phyloP scores from a whole-genome alignment of 2,888 invertebrate genomes.

The Nemurella pictetii region DNA sequence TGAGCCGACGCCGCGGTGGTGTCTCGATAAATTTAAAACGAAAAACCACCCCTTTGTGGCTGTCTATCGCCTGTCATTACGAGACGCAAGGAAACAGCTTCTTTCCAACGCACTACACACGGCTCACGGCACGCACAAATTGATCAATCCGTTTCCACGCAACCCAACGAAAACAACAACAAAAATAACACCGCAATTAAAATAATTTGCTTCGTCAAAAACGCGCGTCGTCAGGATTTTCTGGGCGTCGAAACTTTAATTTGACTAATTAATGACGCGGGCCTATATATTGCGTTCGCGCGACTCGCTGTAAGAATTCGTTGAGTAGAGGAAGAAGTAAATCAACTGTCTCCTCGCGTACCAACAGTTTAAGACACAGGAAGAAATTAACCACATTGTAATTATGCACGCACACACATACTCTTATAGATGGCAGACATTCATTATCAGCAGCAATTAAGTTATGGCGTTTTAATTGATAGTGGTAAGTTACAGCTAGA shows the following conservation, averaged over 20 bases:
- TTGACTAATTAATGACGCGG: not conserved
- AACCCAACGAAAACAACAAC: not conserved
- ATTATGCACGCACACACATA: slow-evolving; percentile 4
- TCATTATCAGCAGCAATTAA: not conserved
- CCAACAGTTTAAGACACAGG: not conserved
- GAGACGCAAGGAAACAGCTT: no score
- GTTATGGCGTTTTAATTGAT: not conserved
- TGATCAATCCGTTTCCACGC: not conserved
- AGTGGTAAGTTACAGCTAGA: not conserved
- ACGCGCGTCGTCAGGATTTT: not conserved
- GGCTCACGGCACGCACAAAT: not conserved
- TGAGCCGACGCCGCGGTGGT: no score
- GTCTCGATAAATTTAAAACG: no score
- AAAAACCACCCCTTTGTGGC: no score
- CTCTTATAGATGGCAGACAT: not conserved
- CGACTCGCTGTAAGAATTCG: not conserved
- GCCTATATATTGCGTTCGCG: not conserved
- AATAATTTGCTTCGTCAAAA: not conserved
- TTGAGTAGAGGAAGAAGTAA: not conserved
- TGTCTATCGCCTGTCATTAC: no score
- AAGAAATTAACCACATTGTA: not conserved
- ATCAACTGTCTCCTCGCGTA: not conserved
- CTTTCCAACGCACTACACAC: not conserved
- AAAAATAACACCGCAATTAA: not conserved
- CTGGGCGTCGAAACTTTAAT: not conserved